Evolutionary conservation across 2,888 invertebrate genomes (phyloP), one percentile per base, ranked within the genome.

Genomic region (Himalopsyche anomala): DNA sequence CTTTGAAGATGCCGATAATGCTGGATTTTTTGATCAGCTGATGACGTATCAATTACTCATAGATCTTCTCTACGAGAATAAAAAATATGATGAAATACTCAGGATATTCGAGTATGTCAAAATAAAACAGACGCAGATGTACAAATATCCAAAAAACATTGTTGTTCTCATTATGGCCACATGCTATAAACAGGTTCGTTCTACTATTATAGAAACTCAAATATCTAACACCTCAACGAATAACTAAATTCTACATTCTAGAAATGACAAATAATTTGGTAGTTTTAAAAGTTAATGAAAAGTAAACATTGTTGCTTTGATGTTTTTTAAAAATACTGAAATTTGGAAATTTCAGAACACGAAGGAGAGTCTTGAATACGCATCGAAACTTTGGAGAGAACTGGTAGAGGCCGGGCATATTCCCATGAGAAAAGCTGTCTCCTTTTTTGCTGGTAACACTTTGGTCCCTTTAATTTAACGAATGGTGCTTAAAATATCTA

Each of bases 11-110:
- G 93, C 95, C 2, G 92, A 92, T 79, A 91, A 96, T 51, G 91
- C 91, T 28, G 94, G 94, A 9, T 95, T 97, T 90, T 97, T 97
- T 90, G 95, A 96, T 90, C 97, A 97, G 90, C 90, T 95, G 17
- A 92, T 94, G 6, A 92, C 94, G 0, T 95, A 94, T 89, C 95
- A 96, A 89, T 92, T 97, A 85, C 90, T 97, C 1, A 91, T 97
- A 90, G 96, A 96, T 91, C 91, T 97, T 4, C 91, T 97, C 0
- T 96, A 94, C 90, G 95, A 94, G 87, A 94, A 96, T 90, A 91
- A 93, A 88, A 94, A 93, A 92, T 97, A 95, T 90, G 91, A 95
- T 38, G 95, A 96, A 86, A 94, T 96, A 89, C 91, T 95, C 85
- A 92, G 94, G 69, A 92, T 95, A 5, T 96, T 95, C 90, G 93